These are phyloP conservation scores for Brachyalestes nurse DNA, from an alignment of 2,797 vertebrate genomes.

Conservation along the genomic window DNA sequence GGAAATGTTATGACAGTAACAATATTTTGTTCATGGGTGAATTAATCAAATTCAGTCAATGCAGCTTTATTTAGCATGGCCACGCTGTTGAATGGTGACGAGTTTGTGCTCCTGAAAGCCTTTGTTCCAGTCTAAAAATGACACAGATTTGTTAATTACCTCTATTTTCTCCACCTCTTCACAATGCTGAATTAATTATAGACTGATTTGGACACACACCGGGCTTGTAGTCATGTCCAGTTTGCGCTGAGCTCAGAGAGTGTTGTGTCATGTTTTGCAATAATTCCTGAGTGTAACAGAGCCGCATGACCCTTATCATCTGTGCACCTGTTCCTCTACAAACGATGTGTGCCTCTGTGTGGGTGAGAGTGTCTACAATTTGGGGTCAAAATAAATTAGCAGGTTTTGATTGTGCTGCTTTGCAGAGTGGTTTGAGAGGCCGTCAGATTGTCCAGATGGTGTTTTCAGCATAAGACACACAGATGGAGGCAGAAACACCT, in stretches of 20 bases:
- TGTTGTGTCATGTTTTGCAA: background rate
- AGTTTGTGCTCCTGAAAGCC: background rate
- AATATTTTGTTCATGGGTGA: no score
- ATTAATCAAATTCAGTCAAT: background rate
- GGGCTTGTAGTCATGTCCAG: slow-evolving; percentile 4
- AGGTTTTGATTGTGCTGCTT: slow-evolving; percentile 20
- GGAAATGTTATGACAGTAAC: no score
- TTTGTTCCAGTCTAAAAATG: background rate
- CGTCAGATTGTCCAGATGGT: slow-evolving; percentile 49
- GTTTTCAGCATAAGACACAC: slow-evolving; percentile 24
- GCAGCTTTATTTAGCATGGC: background rate
- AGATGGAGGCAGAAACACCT: slow-evolving; percentile 37
- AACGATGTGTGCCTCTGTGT: background rate
- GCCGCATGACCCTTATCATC: slow-evolving; percentile 4
- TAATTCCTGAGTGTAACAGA: slow-evolving; percentile 6
- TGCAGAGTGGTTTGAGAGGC: slow-evolving; percentile 22
- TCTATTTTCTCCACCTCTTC: background rate
- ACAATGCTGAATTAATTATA: slow-evolving; percentile 9
- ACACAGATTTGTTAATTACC: background rate
- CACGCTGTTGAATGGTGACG: background rate
- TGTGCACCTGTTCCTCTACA: slow-evolving; percentile 22
- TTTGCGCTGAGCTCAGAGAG: slow-evolving; percentile 23
- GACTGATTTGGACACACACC: background rate
- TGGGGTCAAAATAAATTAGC: slow-evolving; percentile 41
- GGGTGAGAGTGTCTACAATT: background rate